Evolutionary conservation across 2,797 vertebrate genomes (phyloP).

Genomic region (Lepus oiostolus): DNA sequence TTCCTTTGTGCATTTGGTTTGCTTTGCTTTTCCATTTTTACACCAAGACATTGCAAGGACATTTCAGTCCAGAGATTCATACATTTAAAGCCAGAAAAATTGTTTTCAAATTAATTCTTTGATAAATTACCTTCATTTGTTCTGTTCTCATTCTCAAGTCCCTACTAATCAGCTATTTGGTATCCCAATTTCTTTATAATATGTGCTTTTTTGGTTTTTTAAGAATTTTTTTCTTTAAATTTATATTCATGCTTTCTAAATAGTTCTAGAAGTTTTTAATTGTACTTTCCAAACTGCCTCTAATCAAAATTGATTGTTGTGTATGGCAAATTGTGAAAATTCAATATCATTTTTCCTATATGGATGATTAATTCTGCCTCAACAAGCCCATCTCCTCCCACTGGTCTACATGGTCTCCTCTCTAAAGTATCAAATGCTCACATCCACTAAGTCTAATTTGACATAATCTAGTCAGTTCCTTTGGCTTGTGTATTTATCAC

Average conservation of each 20-base stretch:
- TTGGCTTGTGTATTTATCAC: background rate
- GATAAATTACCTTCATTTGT: background rate
- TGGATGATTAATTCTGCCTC: background rate
- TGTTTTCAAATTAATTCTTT: background rate
- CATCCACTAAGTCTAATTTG: background rate
- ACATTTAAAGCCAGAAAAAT: background rate
- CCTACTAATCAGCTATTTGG: background rate
- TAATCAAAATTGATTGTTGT: background rate
- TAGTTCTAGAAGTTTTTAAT: conserved; percentile 1
- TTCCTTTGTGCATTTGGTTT: background rate
- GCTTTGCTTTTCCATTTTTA: background rate
- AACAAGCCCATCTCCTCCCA: background rate
- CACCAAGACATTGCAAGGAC: background rate
- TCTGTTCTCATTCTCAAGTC: background rate
- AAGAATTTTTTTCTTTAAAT: too few species aligned
- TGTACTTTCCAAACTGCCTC: background rate
- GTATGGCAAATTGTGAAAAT: background rate
- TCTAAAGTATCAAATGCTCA: background rate
- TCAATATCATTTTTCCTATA: background rate
- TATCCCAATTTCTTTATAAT: background rate
- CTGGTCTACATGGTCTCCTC: background rate
- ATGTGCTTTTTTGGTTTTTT: background rate
- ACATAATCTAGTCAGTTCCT: background rate
- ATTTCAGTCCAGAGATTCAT: background rate
- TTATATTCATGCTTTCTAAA: too few species aligned